A percentile compares a stretch with the other conserved stretches of the same genome.
Conservation (phyloP, 2,888 invertebrate genomes). For the Mythimna vitellina region DNA sequence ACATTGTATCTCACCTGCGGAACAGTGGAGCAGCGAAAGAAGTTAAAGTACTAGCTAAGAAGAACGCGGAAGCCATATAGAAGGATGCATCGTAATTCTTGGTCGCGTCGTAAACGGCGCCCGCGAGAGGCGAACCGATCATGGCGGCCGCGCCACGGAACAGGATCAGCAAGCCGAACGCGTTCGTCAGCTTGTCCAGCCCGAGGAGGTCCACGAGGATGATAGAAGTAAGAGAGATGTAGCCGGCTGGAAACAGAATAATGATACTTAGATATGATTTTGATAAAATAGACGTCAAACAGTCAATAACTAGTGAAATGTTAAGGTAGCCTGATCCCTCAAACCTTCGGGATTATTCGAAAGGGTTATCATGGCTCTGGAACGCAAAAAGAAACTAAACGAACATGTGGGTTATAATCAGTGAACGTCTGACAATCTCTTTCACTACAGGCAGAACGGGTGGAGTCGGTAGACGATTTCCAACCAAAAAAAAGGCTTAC, state of each 20-base stretch:
- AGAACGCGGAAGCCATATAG: slow-evolving; percentile 97
- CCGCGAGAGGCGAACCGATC: slow-evolving; percentile 95
- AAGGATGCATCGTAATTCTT: slow-evolving; percentile 96
- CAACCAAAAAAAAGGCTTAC: too few relatives aligned
- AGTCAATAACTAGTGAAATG: not conserved
- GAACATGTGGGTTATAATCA: too few relatives aligned
- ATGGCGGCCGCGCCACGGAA: slow-evolving; percentile 98
- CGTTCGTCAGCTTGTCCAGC: slow-evolving; percentile 98
- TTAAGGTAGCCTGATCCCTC: too few relatives aligned
- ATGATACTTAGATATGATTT: not conserved
- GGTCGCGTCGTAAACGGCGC: slow-evolving; percentile 97
- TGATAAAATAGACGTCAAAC: not conserved
- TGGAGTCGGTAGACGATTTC: too few relatives aligned
- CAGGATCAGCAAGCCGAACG: slow-evolving; percentile 98
- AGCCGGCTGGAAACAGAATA: slow-evolving; percentile 93
- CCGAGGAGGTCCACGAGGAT: slow-evolving; percentile 99
- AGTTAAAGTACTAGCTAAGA: slow-evolving; percentile 95
- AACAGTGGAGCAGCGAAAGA: slow-evolving; percentile 96
- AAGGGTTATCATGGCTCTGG: too few relatives aligned
- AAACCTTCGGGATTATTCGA: too few relatives aligned
- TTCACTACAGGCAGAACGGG: too few relatives aligned
- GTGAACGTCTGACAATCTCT: too few relatives aligned
- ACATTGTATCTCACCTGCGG: slow-evolving; percentile 76
- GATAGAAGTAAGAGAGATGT: slow-evolving; percentile 99
- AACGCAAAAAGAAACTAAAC: too few relatives aligned